These are phyloP conservation scores for Rynchops niger DNA, from an alignment of 2,113 vertebrate genomes.

Conservation along the genomic window DNA sequence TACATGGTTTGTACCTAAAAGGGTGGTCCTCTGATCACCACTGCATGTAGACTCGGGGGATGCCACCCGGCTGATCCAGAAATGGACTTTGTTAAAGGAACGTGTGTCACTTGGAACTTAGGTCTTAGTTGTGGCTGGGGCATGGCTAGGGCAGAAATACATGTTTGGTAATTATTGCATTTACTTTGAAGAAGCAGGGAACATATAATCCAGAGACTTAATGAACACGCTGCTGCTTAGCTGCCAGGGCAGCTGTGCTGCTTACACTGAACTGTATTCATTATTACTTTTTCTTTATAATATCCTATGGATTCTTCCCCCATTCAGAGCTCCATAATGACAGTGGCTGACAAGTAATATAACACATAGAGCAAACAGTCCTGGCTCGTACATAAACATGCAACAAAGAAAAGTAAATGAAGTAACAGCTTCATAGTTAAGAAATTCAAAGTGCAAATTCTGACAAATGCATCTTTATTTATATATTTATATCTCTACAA, in stretches of 20 bases:
- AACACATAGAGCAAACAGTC: neutral
- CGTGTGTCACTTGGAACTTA: neutral
- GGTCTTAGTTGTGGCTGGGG: neutral
- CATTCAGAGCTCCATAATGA: neutral
- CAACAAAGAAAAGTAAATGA: neutral
- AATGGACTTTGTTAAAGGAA: neutral
- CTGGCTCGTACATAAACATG: neutral
- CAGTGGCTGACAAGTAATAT: neutral
- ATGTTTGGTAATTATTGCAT: neutral
- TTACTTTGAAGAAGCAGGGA: neutral
- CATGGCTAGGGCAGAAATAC: neutral
- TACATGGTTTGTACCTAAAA: neutral
- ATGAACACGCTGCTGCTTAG: neutral
- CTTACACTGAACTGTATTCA: neutral
- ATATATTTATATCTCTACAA: neutral
- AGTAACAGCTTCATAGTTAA: neutral
- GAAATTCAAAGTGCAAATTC: neutral
- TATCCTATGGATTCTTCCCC: neutral
- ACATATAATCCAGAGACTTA: neutral
- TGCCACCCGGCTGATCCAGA: neutral
- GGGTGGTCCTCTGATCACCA: neutral
- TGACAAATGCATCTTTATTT: neutral
- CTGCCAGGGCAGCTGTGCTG: neutral
- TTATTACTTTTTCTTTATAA: neutral
- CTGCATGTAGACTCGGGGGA: rapidly evolving